Evolutionary conservation across 2,113 vertebrate genomes (phyloP).

Genomic region (Naja naja): DNA sequence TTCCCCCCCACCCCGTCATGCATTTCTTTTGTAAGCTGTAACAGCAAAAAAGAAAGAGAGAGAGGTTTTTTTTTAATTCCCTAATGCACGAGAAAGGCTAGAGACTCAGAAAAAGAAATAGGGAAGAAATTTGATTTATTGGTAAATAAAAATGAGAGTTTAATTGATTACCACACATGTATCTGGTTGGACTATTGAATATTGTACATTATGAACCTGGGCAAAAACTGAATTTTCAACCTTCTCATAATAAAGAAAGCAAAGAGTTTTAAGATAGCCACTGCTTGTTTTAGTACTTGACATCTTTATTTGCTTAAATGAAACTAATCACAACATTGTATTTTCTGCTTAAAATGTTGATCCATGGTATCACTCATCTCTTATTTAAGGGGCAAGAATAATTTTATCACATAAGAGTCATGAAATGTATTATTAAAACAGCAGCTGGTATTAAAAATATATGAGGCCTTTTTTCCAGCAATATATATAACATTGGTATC

Average conservation of each 20-base stretch:
- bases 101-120: not conserved
- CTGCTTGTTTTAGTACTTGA: not conserved
- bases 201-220: not conserved
- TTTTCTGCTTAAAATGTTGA: not conserved
- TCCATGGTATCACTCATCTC: not conserved
- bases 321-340: not conserved
- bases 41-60: not conserved
- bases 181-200: not conserved
- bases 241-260: not conserved
- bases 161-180: not conserved
- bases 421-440: not conserved
- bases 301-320: not conserved
- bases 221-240: not conserved
- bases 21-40: constrained; percentile 6
- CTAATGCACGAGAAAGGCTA: not conserved
- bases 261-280: not conserved
- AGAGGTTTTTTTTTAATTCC: not conserved
- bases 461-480: not conserved
- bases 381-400: not conserved
- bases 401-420: not conserved
- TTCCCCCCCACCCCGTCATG: not conserved
- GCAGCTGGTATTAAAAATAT: not conserved
- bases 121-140: not conserved
- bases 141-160: not conserved
- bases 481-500: not conserved